Evolutionary conservation across 1,140 invertebrate genomes (phyloP).

Genomic region (Helicoverpa zea): DNA sequence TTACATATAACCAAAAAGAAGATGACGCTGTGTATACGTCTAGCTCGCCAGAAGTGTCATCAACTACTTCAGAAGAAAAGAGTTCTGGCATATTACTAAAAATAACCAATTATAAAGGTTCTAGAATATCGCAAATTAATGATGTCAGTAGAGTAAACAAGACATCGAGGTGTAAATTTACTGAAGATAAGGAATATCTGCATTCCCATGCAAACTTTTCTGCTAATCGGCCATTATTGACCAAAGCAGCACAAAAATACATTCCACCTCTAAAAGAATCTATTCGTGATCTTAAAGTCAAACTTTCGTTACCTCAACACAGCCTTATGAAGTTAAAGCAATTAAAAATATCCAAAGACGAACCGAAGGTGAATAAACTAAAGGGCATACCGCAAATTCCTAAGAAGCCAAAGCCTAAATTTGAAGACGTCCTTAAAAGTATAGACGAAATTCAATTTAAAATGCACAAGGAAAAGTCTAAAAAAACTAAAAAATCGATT

Average conservation of each 20-base stretch:
- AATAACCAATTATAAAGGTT: constrained; percentile 78
- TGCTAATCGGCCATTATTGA: constrained; percentile 72
- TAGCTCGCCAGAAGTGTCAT: constrained; percentile 83
- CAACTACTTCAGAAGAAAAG: constrained; percentile 81
- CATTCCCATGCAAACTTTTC: constrained; percentile 59
- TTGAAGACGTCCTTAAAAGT: constrained; percentile 85
- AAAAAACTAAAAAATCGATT: constrained; percentile 75
- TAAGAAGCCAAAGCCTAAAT: constrained; percentile 82
- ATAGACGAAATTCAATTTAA: constrained; percentile 84
- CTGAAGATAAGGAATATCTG: constrained; percentile 68
- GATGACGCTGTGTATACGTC: constrained; percentile 62
- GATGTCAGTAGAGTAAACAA: constrained; percentile 58
- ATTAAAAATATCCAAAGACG: constrained; percentile 77
- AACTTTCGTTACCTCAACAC: constrained; percentile 80
- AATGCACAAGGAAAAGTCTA: constrained; percentile 79
- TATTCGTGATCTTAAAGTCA: constrained; percentile 77
- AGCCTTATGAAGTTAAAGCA: constrained; percentile 80
- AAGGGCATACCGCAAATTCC: constrained; percentile 49
- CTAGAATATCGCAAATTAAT: constrained; percentile 73
- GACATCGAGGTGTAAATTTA: constrained; percentile 71
- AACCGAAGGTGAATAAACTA: constrained; percentile 67
- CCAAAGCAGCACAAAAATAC: constrained; percentile 85
- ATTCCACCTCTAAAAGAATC: constrained; percentile 81
- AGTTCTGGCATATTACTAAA: constrained; percentile 76
- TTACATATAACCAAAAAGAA: constrained; percentile 58